Evolutionary conservation across 2,113 vertebrate genomes (phyloP), one percentile per base, ranked within the genome.

Genomic region (Cochlearius cochlearius): DNA sequence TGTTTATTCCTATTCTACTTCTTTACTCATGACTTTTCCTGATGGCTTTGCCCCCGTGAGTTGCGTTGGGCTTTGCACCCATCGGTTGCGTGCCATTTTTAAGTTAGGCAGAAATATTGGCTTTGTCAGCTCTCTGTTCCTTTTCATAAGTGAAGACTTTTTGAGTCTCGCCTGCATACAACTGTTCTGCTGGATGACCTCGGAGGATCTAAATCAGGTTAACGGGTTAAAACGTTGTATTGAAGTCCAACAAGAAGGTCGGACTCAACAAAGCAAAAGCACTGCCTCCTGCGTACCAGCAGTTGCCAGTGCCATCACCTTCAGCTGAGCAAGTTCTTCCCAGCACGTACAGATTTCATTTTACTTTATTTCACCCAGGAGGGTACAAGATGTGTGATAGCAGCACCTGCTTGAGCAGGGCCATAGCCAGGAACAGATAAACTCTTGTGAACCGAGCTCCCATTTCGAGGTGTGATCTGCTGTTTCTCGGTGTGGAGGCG

Each of bases 321-420:
- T 80, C 55, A 34, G 23, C 25, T 66, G 25, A 60, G 16, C 21
- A 34, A 38, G 27, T 73, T 85, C 41, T 78, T 76, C 66, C 41
- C 62, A 78, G 38, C 11, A 53, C 1, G 2, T 21, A 25, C 10
- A 59, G 50, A 23, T 75, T 86, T 62, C 0, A 1, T n/a, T 80
- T 73, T 39, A 50, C n/a, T 63, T 17, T 38, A 5, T 29, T 79
- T 79, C 30, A 29, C 15, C 7, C 49, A 56, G 38, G 63, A 55
- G 11, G 3, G 0, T 62, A n/a, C 36, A 36, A 71, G 29, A 25
- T 45, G 8, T 23, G 27, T 32, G 39, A 8, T 7, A 49, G n/a
- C 71, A 74, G 41, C 75, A 30, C n/a, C 59, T 79, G 29, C 55
- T 56, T 0, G 0, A 81, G 60, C 32, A 68, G 36, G 23, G 26